Evolutionary conservation across 1,140 invertebrate genomes (phyloP).

Genomic region (Sitobion miscanthi): DNA sequence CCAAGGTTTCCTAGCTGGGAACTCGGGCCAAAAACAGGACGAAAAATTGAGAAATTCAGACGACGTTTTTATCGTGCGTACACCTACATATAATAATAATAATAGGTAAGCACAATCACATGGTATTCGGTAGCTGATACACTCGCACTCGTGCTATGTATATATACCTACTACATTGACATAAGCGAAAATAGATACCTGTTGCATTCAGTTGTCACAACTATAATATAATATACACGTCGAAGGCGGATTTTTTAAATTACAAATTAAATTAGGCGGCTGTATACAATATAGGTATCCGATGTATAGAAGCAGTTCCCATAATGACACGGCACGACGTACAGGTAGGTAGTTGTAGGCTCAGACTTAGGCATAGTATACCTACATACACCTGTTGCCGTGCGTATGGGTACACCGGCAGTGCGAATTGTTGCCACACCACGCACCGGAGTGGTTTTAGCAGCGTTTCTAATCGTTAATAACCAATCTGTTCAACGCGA

Average conservation of each 20-base stretch:
- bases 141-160: neutral
- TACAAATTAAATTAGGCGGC: conserved; percentile 32
- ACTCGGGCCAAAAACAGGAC: neutral
- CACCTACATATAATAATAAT: neutral
- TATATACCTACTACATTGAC: no score
- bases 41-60: conserved; percentile 3
- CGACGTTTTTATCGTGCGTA: neutral
- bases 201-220: neutral
- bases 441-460: neutral
- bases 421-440: conserved; percentile 16
- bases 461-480: conserved; percentile 53
- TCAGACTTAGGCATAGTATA: neutral
- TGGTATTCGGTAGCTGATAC: neutral
- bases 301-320: neutral
- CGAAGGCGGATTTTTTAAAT: conserved; percentile 4
- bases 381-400: neutral
- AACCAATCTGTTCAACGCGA: conserved; percentile 20
- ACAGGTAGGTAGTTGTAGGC: neutral
- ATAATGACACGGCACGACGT: neutral
- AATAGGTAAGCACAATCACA: neutral
- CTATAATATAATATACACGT: neutral
- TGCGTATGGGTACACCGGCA: neutral
- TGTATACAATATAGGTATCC: neutral
- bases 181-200: neutral
- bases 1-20: neutral